These are phyloP conservation scores for Dynastes grantii DNA, from an alignment of 2,888 invertebrate species.

Conservation along the genomic window DNA sequence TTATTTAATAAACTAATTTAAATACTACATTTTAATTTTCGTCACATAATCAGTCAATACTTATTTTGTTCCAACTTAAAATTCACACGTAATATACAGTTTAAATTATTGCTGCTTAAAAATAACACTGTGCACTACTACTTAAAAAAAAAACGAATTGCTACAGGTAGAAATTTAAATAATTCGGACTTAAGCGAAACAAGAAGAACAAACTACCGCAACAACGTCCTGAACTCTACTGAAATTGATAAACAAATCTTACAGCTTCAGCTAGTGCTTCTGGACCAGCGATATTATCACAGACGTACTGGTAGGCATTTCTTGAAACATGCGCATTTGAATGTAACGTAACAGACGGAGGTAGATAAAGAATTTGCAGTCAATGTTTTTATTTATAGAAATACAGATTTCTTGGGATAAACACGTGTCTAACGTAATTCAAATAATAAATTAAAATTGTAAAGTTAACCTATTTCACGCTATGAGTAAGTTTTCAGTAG, in stretches of 20 bases:
- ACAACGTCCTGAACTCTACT: constrained; percentile 52
- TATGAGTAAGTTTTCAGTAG: neutral
- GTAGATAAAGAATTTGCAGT: constrained; percentile 37
- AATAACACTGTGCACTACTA: neutral
- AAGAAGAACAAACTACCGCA: constrained; percentile 42
- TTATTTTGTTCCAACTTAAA: constrained; percentile 4
- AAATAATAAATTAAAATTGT: constrained; percentile 30
- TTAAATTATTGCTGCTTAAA: no score
- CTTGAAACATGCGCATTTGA: constrained; percentile 37
- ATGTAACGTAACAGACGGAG: constrained; percentile 24
- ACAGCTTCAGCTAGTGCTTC: constrained; percentile 50
- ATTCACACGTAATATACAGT: no score
- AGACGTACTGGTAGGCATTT: constrained; percentile 47
- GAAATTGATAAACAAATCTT: constrained; percentile 53
- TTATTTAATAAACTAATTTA: neutral
- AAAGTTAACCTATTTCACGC: constrained; percentile 7
- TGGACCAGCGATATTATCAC: constrained; percentile 50
- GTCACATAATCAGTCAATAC: constrained; percentile 22
- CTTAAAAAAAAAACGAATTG: neutral
- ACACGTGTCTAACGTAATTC: constrained; percentile 42
- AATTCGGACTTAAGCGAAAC: constrained; percentile 35
- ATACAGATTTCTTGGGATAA: constrained; percentile 37
- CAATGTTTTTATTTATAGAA: constrained; percentile 14
- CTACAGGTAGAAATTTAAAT: constrained; percentile 31
- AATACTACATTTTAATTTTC: constrained; percentile 33